Percentiles rank a stretch among this genome's conserved stretches.
Evolutionary conservation across 2,888 invertebrate genomes (phyloP).

Genomic region (Hoplodrina blanda): DNA sequence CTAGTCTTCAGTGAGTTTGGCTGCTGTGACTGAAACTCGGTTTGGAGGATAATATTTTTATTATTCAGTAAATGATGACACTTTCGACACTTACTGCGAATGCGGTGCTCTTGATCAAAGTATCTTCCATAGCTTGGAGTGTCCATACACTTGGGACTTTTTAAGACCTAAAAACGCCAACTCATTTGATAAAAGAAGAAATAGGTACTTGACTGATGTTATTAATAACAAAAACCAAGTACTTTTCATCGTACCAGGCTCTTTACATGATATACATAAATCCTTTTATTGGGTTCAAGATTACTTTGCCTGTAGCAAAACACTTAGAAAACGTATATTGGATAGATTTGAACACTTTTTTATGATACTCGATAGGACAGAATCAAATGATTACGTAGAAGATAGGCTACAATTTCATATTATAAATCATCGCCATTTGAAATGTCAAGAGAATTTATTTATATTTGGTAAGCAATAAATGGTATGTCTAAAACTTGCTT

Average conservation of each 20-base stretch:
- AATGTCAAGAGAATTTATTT: not conserved
- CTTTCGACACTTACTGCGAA: too few species aligned
- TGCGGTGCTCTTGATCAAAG: too few species aligned
- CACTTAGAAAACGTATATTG: not conserved
- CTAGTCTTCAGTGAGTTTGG: too few species aligned
- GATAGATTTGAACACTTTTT: not conserved
- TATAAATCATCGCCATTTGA: not conserved
- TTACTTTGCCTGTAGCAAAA: not conserved
- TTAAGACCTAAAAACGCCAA: too few species aligned
- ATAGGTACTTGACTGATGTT: too few species aligned
- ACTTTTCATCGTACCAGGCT: not conserved
- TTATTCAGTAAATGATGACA: too few species aligned
- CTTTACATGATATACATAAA: not conserved
- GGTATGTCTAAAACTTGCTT: not conserved
- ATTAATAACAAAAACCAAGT: too few species aligned
- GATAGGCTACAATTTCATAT: conserved; percentile 5
- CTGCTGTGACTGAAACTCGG: too few species aligned
- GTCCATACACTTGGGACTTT: too few species aligned
- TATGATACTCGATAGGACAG: not conserved
- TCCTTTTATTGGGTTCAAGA: not conserved
- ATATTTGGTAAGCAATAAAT: not conserved
- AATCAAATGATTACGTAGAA: not conserved
- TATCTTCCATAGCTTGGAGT: too few species aligned
- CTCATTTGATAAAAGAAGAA: too few species aligned
- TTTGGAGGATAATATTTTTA: too few species aligned